phyloP scores from a whole-genome alignment of 2,888 invertebrate genomes.

The Troides aeacus region DNA sequence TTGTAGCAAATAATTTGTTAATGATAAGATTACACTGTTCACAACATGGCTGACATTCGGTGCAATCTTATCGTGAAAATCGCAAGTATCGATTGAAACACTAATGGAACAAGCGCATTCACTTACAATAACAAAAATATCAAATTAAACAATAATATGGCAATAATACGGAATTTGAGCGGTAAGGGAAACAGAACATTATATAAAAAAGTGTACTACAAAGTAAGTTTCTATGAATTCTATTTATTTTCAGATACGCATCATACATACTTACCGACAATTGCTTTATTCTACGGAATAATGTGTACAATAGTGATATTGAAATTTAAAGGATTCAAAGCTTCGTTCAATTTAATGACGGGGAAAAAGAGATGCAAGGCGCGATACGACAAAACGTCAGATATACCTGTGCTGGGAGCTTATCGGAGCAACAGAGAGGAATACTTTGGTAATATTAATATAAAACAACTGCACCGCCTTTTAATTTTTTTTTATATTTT shows the following conservation, averaged over 20 bases:
- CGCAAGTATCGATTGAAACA: constrained; percentile 58
- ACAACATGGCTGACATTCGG: constrained; percentile 46
- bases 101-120: constrained; percentile 49
- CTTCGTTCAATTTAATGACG: constrained; percentile 52
- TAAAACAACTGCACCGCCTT: neutral
- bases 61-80: constrained; percentile 60
- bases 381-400: constrained; percentile 41
- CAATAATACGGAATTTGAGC: constrained; percentile 32
- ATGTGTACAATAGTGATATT: constrained; percentile 47
- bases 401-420: constrained; percentile 53
- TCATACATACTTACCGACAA: constrained; percentile 38
- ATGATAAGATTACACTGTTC: constrained; percentile 67
- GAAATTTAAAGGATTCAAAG: constrained; percentile 58
- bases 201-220: neutral
- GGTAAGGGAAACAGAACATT: constrained; percentile 2
- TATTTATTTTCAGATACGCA: constrained; percentile 5
- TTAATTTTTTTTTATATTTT: no score
- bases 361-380: constrained; percentile 40
- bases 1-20: constrained; percentile 36
- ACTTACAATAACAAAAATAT: constrained; percentile 42
- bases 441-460: constrained; percentile 48
- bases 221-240: neutral
- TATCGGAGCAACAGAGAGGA: constrained; percentile 61
- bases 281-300: constrained; percentile 40
- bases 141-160: constrained; percentile 37